Evolutionary conservation across 2,113 vertebrate species (phyloP).

Genomic region (Ammospiza caudacuta): DNA sequence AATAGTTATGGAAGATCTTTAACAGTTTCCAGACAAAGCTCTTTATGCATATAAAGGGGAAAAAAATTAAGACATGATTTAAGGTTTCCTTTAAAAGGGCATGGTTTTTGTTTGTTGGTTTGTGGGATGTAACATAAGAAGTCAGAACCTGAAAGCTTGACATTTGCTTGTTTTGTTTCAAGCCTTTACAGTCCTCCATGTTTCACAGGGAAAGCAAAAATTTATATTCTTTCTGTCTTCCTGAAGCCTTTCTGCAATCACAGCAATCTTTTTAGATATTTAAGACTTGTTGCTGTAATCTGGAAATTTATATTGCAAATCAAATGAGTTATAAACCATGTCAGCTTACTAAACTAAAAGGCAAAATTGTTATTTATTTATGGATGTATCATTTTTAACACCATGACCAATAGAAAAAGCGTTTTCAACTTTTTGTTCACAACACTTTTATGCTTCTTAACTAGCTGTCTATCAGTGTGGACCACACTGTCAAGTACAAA

Average conservation of each 20-base stretch:
- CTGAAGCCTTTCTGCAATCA: background rate
- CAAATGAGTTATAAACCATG: background rate
- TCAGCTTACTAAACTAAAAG: background rate
- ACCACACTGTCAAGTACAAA: background rate
- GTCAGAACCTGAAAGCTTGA: background rate
- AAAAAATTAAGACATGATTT: background rate
- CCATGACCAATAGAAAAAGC: background rate
- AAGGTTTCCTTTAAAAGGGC: background rate
- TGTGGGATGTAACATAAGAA: background rate
- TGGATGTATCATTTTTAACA: background rate
- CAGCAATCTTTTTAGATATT: background rate
- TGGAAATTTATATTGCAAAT: background rate
- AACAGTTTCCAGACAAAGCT: background rate
- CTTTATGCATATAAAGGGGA: background rate
- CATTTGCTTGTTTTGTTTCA: slow-evolving; percentile 1
- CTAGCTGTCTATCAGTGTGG: background rate
- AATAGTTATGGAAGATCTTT: background rate
- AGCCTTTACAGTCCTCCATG: background rate
- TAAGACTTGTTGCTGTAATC: background rate
- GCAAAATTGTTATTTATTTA: background rate
- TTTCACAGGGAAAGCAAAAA: background rate
- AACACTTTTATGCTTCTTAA: background rate
- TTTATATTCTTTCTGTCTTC: background rate
- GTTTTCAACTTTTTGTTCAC: background rate
- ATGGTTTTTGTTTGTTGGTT: background rate